These are phyloP conservation scores for Mamestra brassicae DNA, from an alignment of 2,888 invertebrate genomes.

Conservation along the genomic window DNA sequence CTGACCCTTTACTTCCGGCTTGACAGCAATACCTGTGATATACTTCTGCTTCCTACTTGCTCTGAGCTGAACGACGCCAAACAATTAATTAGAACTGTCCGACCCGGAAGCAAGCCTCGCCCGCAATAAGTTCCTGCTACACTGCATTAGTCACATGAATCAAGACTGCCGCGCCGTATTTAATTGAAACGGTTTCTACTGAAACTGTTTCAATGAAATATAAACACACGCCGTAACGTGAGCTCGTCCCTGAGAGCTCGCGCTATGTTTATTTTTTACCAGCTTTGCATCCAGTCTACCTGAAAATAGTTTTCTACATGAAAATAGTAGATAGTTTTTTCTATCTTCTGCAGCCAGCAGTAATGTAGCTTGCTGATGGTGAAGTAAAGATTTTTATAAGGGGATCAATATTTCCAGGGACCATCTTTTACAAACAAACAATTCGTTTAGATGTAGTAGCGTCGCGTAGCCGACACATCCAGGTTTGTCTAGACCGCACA, in stretches of 20 bases:
- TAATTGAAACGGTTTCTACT: background rate
- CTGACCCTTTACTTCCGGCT: constrained; percentile 5
- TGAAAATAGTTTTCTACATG: no score
- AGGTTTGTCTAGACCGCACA: no score
- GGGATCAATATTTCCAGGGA: no score
- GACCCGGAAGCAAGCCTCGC: constrained; percentile 13
- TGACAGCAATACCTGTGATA: background rate
- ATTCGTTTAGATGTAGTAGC: no score
- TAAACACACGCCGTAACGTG: background rate
- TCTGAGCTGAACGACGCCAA: background rate
- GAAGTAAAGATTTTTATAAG: no score
- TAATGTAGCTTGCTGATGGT: no score
- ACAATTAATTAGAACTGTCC: constrained; percentile 32
- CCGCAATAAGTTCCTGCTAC: background rate
- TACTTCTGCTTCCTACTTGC: background rate
- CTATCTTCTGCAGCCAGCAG: no score
- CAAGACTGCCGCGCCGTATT: background rate
- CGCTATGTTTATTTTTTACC: no score
- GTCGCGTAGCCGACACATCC: no score
- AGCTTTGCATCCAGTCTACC: no score
- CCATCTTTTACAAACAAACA: no score
- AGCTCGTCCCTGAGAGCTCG: constrained; percentile 11
- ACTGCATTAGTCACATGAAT: background rate
- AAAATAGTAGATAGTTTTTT: no score
- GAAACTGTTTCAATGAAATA: background rate